Base-by-base conservation (phyloP, 2,888 invertebrate species). In the Tipula unca region DNA sequence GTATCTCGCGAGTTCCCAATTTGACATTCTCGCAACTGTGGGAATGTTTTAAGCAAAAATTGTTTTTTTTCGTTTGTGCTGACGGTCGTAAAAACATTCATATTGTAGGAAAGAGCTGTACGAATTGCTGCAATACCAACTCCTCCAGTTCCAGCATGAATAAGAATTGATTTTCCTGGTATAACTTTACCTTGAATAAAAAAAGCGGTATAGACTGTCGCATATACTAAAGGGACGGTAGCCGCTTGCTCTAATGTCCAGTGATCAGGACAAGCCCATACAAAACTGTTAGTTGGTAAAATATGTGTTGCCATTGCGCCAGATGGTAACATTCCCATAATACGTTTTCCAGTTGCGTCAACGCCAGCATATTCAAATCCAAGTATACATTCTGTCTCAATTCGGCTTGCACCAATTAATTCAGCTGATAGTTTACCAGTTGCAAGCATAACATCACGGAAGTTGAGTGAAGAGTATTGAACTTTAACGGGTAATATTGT, bases 391-490 rank as follows among this genome's bases (percentile, higher is more conserved):
- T 94, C 94, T 87, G 96, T 94, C 10, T 92, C 91, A 29, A 93
- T 89, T n/a, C 95, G 92, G 0, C 92, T 92, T 36, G 92, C 92
- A 0, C 95, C 95, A 0, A 96, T 94, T 0, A 96, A 93, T 89
- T 98, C 98, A 0, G 94, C 93, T 6, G 96, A 94, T 6, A 99
- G 93, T 89, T 97, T 97, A 1, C 98, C 98, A 0, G 96, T 96
- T 0, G 98, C 97, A 0, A 97, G 92, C 99, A 99, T 98, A 0
- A 99, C 92, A 90, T 99, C 99, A 88, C 97, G 94, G 94, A 98
- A 99, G 91, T 99, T 99, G 14, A 99, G 90, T 0, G 97, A 93
- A 0, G 96, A 91, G 89, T 95, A 97, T 88, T 95, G 93, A 0
- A 96, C 93, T 89, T 93, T 89, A 0, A 93, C 91, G 3, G 90